Evolutionary conservation across 2,888 invertebrate species (phyloP), one percentile per base, ranked within the genome.

Genomic region (Scrobipalpa costella): DNA sequence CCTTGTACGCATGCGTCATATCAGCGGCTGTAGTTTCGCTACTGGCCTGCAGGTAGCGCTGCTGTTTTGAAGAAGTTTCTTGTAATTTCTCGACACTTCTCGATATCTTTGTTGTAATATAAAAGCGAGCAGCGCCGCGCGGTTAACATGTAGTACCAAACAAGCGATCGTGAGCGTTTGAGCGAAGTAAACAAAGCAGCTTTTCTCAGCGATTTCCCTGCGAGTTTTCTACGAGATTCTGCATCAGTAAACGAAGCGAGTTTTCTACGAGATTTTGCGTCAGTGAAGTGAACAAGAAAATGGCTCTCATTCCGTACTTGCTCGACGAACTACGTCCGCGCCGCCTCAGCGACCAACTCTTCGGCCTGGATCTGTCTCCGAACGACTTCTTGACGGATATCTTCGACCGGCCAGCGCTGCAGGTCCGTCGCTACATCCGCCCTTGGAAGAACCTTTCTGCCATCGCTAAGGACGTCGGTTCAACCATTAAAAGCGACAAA

Each of bases 401-500:
- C 1, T 75, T 91, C 19, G 83, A 86, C 15, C 83, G 81, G 0
- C 86, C 90, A 0, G 52, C 76, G 0, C 58, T 83, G 0, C 70
- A 83, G 0, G 58, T 74, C 17, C 76, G 83, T 0, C 79, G 84
- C 50, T 88, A 92, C 67, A 61, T 83, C 3, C 82, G 89, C 0
- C 88, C 88, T 0, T 88, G 88, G 88, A 78, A 88, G 34, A 90
- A 88, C 57, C 71, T 92, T 17, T 78, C 89, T 1, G 75, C 90
- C 0, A 77, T 85, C 2, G 75, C 86, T 0, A 78, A 80, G 40
- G 93, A 93, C 71, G 86, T 92, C 57, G 92, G 91, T 0, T 93
- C 92, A 0, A 93, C 91, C 15, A 92, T 94, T 57, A 88, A 92
- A 61, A 81, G 80, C 0, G 93, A 93, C 73, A 92, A 92, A 33